phyloP scores from a whole-genome alignment of 2,113 vertebrate species.

The Pollimyrus isidori region DNA sequence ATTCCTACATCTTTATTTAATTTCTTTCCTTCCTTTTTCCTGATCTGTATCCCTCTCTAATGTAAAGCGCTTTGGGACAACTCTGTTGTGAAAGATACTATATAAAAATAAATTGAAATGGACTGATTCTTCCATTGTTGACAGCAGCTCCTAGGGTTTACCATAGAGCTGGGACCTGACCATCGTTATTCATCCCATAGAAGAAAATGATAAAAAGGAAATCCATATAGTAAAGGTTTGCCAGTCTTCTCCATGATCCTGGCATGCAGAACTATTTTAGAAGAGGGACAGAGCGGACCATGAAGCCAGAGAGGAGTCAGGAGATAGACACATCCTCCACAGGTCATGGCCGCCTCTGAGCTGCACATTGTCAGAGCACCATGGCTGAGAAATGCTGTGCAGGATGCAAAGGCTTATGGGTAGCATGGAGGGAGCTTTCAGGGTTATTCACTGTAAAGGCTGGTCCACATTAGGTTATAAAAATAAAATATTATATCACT shows the following conservation, averaged over 20 bases:
- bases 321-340: background rate
- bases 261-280: background rate
- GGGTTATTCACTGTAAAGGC: background rate
- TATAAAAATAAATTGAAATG: too few species aligned
- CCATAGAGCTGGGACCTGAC: background rate
- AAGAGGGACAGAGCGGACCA: background rate
- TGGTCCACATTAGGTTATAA: background rate
- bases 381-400: background rate
- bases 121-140: background rate
- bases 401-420: background rate
- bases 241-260: background rate
- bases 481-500: background rate
- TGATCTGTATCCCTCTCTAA: too few species aligned
- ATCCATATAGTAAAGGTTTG: background rate
- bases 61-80: too few species aligned
- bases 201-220: background rate
- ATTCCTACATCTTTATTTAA: background rate
- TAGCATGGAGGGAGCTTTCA: background rate
- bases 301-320: background rate
- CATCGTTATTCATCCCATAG: background rate
- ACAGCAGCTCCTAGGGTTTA: background rate
- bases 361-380: background rate
- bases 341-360: background rate
- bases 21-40: too few species aligned
- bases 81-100: too few species aligned